Evolutionary conservation across 2,113 vertebrate species (phyloP).

Genomic region (Potamarius usumacintae): DNA sequence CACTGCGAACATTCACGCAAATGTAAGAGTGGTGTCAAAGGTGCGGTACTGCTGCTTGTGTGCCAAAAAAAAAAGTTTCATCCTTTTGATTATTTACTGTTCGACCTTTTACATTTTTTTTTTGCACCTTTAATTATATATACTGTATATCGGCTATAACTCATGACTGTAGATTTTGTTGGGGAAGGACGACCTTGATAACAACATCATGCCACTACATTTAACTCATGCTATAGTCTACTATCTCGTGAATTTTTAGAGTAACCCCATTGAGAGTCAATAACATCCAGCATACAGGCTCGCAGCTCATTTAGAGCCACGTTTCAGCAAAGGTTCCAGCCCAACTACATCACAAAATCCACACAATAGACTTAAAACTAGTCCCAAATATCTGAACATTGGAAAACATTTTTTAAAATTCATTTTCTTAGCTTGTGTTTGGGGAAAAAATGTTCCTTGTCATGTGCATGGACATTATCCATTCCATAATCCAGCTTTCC

Average conservation of each 20-base stretch:
- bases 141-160: neutral
- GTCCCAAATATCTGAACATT: neutral
- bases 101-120: neutral
- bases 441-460: neutral
- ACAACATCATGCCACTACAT: neutral
- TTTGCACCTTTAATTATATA: neutral
- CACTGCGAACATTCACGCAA: neutral
- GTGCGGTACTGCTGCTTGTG: neutral
- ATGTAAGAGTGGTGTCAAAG: neutral
- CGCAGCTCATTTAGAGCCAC: neutral
- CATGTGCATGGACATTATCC: neutral
- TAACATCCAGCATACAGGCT: neutral
- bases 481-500: neutral
- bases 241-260: neutral
- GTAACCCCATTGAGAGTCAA: neutral
- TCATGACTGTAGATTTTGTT: neutral
- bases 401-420: no score
- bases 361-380: neutral
- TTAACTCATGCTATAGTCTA: neutral
- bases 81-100: neutral
- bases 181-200: neutral
- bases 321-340: neutral
- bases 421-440: neutral
- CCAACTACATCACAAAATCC: neutral
- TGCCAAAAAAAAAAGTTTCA: neutral